Conservation (phyloP, 1,140 invertebrate genomes). For the Pseudomyrmex flavicornis region DNA sequence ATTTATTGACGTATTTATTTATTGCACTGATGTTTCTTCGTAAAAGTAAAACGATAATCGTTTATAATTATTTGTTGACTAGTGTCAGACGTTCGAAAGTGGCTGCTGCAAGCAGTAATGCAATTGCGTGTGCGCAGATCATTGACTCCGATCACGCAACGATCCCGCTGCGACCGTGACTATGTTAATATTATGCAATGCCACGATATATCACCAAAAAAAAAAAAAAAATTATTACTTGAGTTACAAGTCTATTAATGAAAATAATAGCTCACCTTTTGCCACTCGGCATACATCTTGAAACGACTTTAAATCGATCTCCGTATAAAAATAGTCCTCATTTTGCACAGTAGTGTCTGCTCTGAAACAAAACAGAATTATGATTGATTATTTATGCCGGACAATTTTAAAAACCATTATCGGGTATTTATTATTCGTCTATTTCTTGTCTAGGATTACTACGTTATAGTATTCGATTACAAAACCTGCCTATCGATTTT, state of each 20-base stretch:
- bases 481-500: background rate
- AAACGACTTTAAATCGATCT: conserved; percentile 68
- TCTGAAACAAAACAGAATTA: conserved; percentile 60
- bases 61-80: conserved; percentile 18
- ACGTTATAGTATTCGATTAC: background rate
- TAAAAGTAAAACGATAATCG: conserved; percentile 23
- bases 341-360: conserved; percentile 68
- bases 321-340: conserved; percentile 74
- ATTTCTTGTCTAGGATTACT: background rate
- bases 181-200: conserved; percentile 69
- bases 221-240: background rate
- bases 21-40: background rate
- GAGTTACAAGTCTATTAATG: no score
- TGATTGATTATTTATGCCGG: background rate
- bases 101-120: conserved; percentile 70
- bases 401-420: background rate
- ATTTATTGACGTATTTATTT: background rate
- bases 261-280: conserved; percentile 78
- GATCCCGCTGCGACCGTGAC: conserved; percentile 56
- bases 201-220: conserved; percentile 2
- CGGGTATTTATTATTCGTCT: background rate
- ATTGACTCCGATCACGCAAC: conserved; percentile 79
- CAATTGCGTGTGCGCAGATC: conserved; percentile 77
- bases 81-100: conserved; percentile 78
- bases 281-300: conserved; percentile 83